A percentile compares a stretch with the other conserved stretches of the same genome.
Conservation (phyloP, 2,797 vertebrate species). For the Sparidentex hasta region DNA sequence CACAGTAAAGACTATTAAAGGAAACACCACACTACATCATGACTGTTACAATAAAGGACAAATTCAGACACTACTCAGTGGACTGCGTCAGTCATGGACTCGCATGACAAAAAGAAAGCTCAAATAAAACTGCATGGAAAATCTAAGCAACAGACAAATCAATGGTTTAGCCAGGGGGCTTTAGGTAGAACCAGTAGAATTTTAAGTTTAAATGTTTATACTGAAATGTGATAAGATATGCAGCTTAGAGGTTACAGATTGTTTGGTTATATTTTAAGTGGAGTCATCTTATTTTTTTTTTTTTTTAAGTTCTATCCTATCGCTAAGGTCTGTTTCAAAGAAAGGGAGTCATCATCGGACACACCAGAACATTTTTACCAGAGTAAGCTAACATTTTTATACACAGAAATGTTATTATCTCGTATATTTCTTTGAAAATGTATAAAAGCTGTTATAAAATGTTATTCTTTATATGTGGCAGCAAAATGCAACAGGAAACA, state of each 20-base stretch:
- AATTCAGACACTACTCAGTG: slow-evolving; percentile 50
- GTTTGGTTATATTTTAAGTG: slow-evolving; percentile 66
- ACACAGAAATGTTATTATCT: slow-evolving; percentile 37
- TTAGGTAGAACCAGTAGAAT: slow-evolving; percentile 59
- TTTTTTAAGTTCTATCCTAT: slow-evolving; percentile 57
- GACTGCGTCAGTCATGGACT: slow-evolving; percentile 53
- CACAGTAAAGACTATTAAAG: slow-evolving; percentile 55
- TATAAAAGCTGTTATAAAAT: slow-evolving; percentile 39
- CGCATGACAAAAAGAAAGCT: slow-evolving; percentile 35
- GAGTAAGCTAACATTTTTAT: slow-evolving; percentile 71
- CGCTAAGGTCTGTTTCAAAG: slow-evolving; percentile 61
- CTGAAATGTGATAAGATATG: slow-evolving; percentile 70
- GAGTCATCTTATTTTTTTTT: slow-evolving; percentile 45
- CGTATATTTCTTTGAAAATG: slow-evolving; percentile 46
- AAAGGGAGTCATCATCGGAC: slow-evolving; percentile 64
- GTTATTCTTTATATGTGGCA: slow-evolving; percentile 37
- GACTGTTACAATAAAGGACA: slow-evolving; percentile 52
- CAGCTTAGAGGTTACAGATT: slow-evolving; percentile 65
- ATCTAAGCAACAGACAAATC: slow-evolving; percentile 62
- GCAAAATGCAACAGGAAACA: slow-evolving; percentile 53
- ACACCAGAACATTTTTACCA: slow-evolving; percentile 54
- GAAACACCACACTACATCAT: slow-evolving; percentile 38
- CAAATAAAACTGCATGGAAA: slow-evolving; percentile 39
- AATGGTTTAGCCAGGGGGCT: slow-evolving; percentile 49
- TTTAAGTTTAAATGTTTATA: slow-evolving; percentile 75